A percentile compares a stretch with the other conserved stretches of the same genome.
These are phyloP conservation scores for Epicampocera succincta DNA, from an alignment of 2,888 invertebrate genomes.

Conservation along the genomic window DNA sequence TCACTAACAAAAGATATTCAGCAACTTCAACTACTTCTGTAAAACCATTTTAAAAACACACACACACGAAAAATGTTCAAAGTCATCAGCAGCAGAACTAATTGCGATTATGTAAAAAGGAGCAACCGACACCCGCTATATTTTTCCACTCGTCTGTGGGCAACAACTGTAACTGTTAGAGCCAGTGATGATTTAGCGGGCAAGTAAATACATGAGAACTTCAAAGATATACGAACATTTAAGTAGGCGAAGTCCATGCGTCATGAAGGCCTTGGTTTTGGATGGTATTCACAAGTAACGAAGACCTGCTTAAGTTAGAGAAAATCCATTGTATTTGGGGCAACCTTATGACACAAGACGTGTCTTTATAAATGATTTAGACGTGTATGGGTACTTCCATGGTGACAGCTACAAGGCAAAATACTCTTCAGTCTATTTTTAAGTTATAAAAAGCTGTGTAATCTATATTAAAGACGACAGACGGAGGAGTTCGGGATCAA, in stretches of 20 bases:
- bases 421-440: too few relatives aligned
- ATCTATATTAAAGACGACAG: too few relatives aligned
- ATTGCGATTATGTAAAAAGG: constrained; percentile 53
- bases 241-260: neutral
- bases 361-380: too few relatives aligned
- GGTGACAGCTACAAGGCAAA: too few relatives aligned
- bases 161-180: neutral
- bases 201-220: too few relatives aligned
- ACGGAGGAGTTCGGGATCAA: too few relatives aligned
- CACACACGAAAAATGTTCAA: neutral
- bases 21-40: constrained; percentile 4
- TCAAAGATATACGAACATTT: too few relatives aligned
- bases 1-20: constrained; percentile 36
- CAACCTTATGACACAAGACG: too few relatives aligned
- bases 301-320: constrained; percentile 56
- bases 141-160: constrained; percentile 30
- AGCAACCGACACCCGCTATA: constrained; percentile 38
- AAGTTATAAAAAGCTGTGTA: too few relatives aligned
- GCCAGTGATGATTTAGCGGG: constrained; percentile 6
- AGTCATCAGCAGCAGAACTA: constrained; percentile 60
- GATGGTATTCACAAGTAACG: constrained; percentile 47
- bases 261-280: neutral
- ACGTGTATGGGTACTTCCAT: too few relatives aligned
- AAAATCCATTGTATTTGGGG: constrained; percentile 14
- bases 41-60: constrained; percentile 13